Evolutionary conservation across 2,888 invertebrate species (phyloP), one percentile per base, ranked within the genome.

Genomic region (Terebella lapidaria): DNA sequence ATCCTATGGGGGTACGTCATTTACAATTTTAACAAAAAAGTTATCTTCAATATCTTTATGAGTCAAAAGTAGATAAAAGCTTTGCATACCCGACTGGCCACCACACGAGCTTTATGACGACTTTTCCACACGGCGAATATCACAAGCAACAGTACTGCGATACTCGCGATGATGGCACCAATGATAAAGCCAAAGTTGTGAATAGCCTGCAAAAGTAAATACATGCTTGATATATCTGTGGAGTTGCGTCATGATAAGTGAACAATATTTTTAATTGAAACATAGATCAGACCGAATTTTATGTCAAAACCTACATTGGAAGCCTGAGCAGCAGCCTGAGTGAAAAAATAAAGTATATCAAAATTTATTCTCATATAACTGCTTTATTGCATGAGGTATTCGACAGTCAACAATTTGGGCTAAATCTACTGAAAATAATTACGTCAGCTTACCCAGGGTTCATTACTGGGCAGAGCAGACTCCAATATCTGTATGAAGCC

Each of bases 401-500:
- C 10, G n/a, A 35, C 42, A 35, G n/a, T 35, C 42, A 35, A 35
- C n/a, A 35, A 35, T 35, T 35, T 35, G 42, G n/a, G n/a, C n/a
- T n/a, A n/a, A n/a, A n/a, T n/a, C n/a, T 35, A 35, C n/a, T n/a
- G 10, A n/a, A 35, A 35, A 35, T 35, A 35, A n/a, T 35, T 35
- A 15, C 10, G n/a, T 35, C n/a, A 20, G 22, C 49, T n/a, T 20
- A 49, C 49, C 49, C 22, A 24, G 5, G 49, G 52, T 30, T 15
- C 27, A 29, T 24, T 42, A 28, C 5, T 20, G 3, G 20, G 52
- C 3, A 53, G 26, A 2, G 58, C 30, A 2, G 20, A 2, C 2
- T 25, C 53, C 2, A 58, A 30, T 26, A 58, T 10, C 15, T 58
- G 58, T 2, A 58, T 4, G 25, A 53, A 42, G 27, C 58, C 58